Base-by-base conservation (phyloP, 1,140 invertebrate genomes). In the Drosophila teissieri region DNA sequence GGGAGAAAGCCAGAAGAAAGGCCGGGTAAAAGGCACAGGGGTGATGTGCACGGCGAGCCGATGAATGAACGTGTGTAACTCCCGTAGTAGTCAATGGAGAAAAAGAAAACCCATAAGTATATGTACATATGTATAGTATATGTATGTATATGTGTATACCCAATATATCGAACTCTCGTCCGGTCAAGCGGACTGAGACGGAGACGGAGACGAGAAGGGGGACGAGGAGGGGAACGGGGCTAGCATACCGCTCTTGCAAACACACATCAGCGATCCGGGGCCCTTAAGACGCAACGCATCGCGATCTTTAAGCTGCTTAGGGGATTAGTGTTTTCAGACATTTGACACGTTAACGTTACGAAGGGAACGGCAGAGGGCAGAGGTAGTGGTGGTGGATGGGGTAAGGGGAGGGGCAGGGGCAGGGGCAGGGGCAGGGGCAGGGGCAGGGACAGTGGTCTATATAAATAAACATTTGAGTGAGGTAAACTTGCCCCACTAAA, bases 251-350 rank as follows among this genome's bases (percentile, higher is more conserved):
- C 49, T 48, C 24, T 45, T 17, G 42, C 22, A 10, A 42, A 56
- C 53, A 54, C 24, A 60, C 48, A 48, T 27, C 44, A 37, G 14
- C 63, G 64, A 37, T 27, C 24, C 48, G 24, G 22, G 61, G 54
- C 53, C 62, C 61, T 52, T 69, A 58, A 76, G 52, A 61, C 70
- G 56, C 77, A 68, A 81, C 83, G 82, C 84, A 84, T 80, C 85
- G 84, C 84, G 84, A 89, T 89, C 84, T 89, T 84, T 89, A 89
- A 89, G 84, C 84, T 84, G 85, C 84, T 89, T 89, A 89, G 84
- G 69, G 84, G 84, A 89, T 89, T 89, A 89, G 60, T 89, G 84
- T 89, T 89, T 89, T 89, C 80, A 89, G 84, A 89, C 84, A 89
- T 89, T 89, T 89, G 84, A 89, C 84, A 89, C 84, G 84, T 88